Conservation (phyloP, 1,140 invertebrate genomes). For the Drosophila subobscura region DNA sequence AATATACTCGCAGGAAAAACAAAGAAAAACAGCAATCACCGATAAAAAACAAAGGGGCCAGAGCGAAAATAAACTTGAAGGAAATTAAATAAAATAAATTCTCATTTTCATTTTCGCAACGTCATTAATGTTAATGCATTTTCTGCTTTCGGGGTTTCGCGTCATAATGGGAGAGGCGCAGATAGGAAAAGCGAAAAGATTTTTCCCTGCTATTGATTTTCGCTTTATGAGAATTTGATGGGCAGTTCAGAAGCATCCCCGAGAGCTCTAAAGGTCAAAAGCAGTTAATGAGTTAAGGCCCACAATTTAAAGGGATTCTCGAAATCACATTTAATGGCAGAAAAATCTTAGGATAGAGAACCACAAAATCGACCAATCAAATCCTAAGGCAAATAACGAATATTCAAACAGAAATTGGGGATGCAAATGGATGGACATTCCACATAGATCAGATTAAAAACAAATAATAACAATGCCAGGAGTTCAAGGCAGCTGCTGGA, state of each 20-base stretch:
- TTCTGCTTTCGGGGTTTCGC: constrained; percentile 22
- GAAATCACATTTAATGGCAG: too few relatives aligned
- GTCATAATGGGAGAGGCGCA: constrained; percentile 30
- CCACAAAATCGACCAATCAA: too few relatives aligned
- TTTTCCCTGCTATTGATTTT: constrained; percentile 65
- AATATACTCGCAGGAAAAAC: constrained; percentile 56
- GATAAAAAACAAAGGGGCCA: constrained; percentile 33
- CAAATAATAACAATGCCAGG: constrained; percentile 60
- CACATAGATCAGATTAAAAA: constrained; percentile 64
- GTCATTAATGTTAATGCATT: constrained; percentile 74
- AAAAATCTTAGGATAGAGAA: too few relatives aligned
- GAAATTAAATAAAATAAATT: constrained; percentile 80
- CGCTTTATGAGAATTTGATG: constrained; percentile 62
- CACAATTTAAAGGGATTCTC: too few relatives aligned
- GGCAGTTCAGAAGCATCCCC: constrained; percentile 45
- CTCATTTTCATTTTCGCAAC: constrained; percentile 58
- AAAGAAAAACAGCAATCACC: constrained; percentile 36
- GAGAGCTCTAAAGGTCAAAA: not conserved
- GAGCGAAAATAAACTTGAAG: constrained; percentile 47
- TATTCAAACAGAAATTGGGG: too few relatives aligned
- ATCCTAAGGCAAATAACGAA: too few relatives aligned
- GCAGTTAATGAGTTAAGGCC: too few relatives aligned
- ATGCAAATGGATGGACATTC: too few relatives aligned
- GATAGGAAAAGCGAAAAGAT: constrained; percentile 23
- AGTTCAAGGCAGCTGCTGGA: constrained; percentile 42